Percentiles rank a stretch among this genome's conserved stretches.
Evolutionary conservation across 2,888 invertebrate genomes (phyloP).

Genomic region (Artemia sp.): DNA sequence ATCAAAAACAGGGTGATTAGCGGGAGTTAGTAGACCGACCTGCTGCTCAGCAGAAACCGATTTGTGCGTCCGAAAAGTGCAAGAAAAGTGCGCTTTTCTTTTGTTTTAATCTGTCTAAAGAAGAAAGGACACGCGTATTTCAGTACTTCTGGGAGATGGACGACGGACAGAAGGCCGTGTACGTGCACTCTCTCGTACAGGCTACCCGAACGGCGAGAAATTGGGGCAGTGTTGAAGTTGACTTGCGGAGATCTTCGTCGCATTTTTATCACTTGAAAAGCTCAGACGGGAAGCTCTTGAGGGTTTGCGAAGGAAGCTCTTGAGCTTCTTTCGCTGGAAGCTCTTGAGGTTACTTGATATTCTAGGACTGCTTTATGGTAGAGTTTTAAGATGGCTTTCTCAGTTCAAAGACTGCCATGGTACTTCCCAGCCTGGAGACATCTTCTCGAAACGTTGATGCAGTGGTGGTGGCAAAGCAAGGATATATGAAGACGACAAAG

Average conservation of each 20-base stretch:
- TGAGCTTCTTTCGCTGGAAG: not conserved
- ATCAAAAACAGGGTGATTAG: not conserved
- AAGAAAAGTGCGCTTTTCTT: not conserved
- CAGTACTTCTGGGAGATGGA: conserved; percentile 7
- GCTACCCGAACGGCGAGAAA: not conserved
- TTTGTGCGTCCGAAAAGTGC: conserved; percentile 11
- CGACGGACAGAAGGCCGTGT: conserved; percentile 8
- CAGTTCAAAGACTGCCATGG: too few species aligned
- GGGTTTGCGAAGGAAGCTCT: not conserved
- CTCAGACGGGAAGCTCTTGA: conserved; percentile 1
- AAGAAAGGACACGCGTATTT: not conserved
- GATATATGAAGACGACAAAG: too few species aligned
- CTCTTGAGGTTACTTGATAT: too few species aligned
- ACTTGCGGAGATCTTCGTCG: not conserved
- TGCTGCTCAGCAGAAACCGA: conserved; percentile 1
- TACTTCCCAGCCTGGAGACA: too few species aligned
- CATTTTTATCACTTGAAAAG: not conserved
- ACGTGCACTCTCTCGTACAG: conserved; percentile 5
- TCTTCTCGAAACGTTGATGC: too few species aligned
- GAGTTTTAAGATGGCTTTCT: too few species aligned
- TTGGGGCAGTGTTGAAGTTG: conserved; percentile 8
- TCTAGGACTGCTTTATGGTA: too few species aligned
- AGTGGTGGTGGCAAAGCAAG: too few species aligned
- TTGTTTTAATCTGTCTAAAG: conserved; percentile 8
- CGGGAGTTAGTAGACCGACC: conserved; percentile 7